Percentiles rank a stretch among this genome's conserved stretches.
Evolutionary conservation across 2,113 vertebrate species (phyloP).

Genomic region (Vicugna pacos): DNA sequence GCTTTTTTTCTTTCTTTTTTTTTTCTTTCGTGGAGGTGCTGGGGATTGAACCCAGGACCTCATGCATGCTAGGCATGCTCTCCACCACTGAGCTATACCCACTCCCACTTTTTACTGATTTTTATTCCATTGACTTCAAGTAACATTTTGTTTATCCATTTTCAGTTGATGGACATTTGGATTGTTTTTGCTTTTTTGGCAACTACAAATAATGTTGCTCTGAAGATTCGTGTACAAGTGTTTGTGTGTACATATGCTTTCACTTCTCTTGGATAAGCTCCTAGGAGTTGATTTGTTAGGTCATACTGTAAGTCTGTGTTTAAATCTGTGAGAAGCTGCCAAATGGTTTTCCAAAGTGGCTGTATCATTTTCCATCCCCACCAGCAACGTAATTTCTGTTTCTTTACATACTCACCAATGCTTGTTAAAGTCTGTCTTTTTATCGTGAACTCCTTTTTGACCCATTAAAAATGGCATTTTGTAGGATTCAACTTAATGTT

Average conservation of each 20-base stretch:
- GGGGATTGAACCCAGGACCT: too few relatives aligned
- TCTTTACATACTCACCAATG: background rate
- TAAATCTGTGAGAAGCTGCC: background rate
- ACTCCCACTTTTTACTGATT: too few relatives aligned
- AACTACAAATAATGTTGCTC: background rate
- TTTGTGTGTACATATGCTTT: background rate
- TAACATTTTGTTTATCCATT: background rate
- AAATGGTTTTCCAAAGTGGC: background rate
- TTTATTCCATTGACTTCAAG: background rate
- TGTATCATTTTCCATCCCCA: too few relatives aligned
- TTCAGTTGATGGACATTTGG: background rate
- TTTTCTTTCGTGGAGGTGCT: too few relatives aligned
- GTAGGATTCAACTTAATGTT: accelerated
- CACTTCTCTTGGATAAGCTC: background rate
- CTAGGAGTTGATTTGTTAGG: background rate
- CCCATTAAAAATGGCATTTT: background rate
- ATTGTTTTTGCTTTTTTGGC: background rate
- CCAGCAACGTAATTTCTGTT: too few relatives aligned
- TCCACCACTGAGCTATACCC: too few relatives aligned
- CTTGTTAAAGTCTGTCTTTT: background rate
- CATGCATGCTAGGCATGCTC: too few relatives aligned
- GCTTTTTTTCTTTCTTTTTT: background rate
- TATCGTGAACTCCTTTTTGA: background rate
- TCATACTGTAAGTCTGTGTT: background rate
- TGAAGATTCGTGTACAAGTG: background rate